Base-by-base conservation (phyloP, 1,140 invertebrate species). In the Drosophila nasuta region DNA sequence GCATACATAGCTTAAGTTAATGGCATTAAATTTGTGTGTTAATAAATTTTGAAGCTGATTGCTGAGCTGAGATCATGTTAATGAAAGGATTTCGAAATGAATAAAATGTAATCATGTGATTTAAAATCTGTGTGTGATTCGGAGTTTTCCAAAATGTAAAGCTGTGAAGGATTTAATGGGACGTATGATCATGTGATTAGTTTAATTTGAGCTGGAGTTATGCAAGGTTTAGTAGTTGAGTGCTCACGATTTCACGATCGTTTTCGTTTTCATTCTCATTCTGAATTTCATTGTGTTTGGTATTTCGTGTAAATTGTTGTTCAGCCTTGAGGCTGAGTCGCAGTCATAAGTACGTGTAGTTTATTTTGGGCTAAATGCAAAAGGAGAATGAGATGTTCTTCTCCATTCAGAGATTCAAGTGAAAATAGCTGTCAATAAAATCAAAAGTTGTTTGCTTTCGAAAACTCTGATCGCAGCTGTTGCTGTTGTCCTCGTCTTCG, bases 391-490 rank as follows among this genome's bases (percentile, higher is more conserved):
- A n/a, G 51, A 43, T 17, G 11, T 2, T 35, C 56, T 25, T 25
- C 20, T 25, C 52, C 66, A 68, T 68, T 68, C 56, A 68, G 66
- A 20, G 49, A 67, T 68, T 68, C 65, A 57, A 58, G 48, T 43
- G 57, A 60, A 69, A 69, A 69, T 54, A 33, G 28, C 5, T 4
- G 20, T 60, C 56, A 59, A 59, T 67, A 59, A 38, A 59, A 13
- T 41, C 30, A 38, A 25, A 25, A 70, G 8, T 56, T 62, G 20
- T 73, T 63, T 28, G 72, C 49, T 46, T 25, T 25, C 38, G 8
- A 30, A 7, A 33, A 8, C 30, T 33, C 51, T n/a, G 49, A 52
- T 7, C 54, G 54, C 54, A 57, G 54, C 54, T 41, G 54, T 41
- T 33, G 15, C 41, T 38, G 35, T 15, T 35, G 20, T 8, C 43